Evolutionary conservation across 2,888 invertebrate species (phyloP).

Genomic region (Parnassius apollo): DNA sequence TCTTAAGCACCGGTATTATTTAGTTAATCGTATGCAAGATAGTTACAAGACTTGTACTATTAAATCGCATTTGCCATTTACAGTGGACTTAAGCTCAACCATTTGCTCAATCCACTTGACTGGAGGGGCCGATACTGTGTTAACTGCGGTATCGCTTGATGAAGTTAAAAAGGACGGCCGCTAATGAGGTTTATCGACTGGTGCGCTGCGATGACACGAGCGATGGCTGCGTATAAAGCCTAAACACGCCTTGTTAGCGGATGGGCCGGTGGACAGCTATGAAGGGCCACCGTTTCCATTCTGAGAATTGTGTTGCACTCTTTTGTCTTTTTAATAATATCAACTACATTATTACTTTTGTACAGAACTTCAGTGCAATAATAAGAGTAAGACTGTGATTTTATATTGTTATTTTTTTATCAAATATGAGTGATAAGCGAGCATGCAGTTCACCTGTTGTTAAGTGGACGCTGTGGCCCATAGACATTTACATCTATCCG

Average conservation of each 20-base stretch:
- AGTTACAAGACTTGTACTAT: slow-evolving; percentile 25
- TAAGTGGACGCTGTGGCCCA: too few relatives aligned
- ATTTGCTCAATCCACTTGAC: slow-evolving; percentile 26
- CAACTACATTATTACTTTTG: slow-evolving; percentile 3
- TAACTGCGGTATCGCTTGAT: slow-evolving; percentile 52
- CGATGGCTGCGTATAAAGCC: slow-evolving; percentile 59
- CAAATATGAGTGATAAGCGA: too few relatives aligned
- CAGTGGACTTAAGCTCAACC: slow-evolving; percentile 11
- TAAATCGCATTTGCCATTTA: slow-evolving; percentile 26
- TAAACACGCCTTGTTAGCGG: slow-evolving; percentile 57
- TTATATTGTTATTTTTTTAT: too few relatives aligned
- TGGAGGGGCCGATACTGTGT: slow-evolving; percentile 14
- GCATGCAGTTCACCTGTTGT: too few relatives aligned
- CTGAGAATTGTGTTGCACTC: slow-evolving; percentile 16
- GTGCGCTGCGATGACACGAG: slow-evolving; percentile 60
- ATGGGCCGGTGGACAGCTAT: slow-evolving; percentile 34
- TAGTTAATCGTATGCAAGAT: slow-evolving; percentile 24
- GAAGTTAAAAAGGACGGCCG: slow-evolving; percentile 59
- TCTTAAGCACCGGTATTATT: slow-evolving; percentile 14
- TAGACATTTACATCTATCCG: too few relatives aligned
- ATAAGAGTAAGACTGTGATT: too few relatives aligned
- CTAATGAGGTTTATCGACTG: slow-evolving; percentile 73
- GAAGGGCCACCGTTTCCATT: slow-evolving; percentile 15
- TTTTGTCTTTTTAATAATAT: slow-evolving; percentile 10
- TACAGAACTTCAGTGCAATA: too few relatives aligned